Evolutionary conservation across 2,113 vertebrate genomes (phyloP), one percentile per base, ranked within the genome.

Genomic region (Lampris megalopsis): DNA sequence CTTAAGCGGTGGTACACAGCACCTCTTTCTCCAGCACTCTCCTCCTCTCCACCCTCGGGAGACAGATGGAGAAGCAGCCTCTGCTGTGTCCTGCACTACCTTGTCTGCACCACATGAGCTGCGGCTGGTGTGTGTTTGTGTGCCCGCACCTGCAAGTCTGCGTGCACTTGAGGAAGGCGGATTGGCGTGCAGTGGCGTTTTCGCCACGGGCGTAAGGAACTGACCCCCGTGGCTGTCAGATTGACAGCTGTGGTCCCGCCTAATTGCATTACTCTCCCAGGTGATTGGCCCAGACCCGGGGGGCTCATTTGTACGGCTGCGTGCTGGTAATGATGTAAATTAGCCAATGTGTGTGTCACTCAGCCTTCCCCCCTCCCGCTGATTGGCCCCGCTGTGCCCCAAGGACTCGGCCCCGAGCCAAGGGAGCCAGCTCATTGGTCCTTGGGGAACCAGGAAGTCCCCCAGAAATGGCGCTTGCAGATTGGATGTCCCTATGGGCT

Each of bases 191-290:
- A 85, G 86, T 88, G 75, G 73, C 83, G 82, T 85, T 86, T 86
- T 78, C 87, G 86, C 92, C 87, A 90, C 83, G 63, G 86, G 92
- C 86, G 0, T 78, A 76, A 57, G 82, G 87, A 81, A 81, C 79
- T 91, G 90, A 90, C 87, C 87, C 84, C 83, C 64, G 24, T 88
- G 84, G 90, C 81, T 88, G 82, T 75, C 59, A 91, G 93, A 95
- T 86, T 93, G 93, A 94, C 92, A 94, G 92, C 91, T 91, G 73
- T 87, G 91, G 92, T 92, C 86, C 89, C 84, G 68, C 90, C 91
- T 94, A 95, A 95, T 95, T 95, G 92, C 92, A 94, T 95, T 95
- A 95, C 89, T 84, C 86, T 93, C 92, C 93, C 91, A 88, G 87
- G 88, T 90, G 90, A 93, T 93, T 91, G 88, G 88, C 90, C 82